Evolutionary conservation across 2,113 vertebrate species (phyloP).

Genomic region (Martes martes): DNA sequence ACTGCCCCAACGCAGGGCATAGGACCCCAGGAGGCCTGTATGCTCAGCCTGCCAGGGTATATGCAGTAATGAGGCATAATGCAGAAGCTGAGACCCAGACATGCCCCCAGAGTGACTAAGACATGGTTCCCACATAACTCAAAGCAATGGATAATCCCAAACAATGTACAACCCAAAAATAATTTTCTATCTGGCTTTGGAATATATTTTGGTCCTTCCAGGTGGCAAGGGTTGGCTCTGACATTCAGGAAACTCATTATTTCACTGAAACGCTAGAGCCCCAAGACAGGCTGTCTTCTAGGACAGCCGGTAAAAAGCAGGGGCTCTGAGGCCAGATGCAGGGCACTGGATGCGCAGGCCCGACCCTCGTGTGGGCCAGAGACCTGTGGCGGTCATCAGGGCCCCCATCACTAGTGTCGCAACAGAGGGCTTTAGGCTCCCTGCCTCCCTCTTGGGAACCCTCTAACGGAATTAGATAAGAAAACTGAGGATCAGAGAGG

Average conservation of each 20-base stretch:
- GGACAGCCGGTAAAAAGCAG: neutral
- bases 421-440: neutral
- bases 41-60: neutral
- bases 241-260: slow-evolving; percentile 24
- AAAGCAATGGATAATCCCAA: neutral
- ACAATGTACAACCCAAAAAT: neutral
- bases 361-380: neutral
- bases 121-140: neutral
- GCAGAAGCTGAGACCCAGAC: neutral
- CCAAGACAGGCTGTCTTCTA: neutral
- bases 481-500: neutral
- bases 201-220: slow-evolving; percentile 11
- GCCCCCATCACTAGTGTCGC: neutral
- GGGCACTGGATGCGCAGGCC: neutral
- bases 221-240: neutral
- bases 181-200: slow-evolving; percentile 26
- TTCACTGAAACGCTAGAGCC: neutral
- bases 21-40: neutral
- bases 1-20: neutral
- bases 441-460: neutral
- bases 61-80: neutral
- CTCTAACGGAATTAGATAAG: neutral
- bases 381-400: no score
- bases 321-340: neutral
- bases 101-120: neutral